phyloP scores from a whole-genome alignment of 2,888 invertebrate genomes.

The Micropterix aruncella region DNA sequence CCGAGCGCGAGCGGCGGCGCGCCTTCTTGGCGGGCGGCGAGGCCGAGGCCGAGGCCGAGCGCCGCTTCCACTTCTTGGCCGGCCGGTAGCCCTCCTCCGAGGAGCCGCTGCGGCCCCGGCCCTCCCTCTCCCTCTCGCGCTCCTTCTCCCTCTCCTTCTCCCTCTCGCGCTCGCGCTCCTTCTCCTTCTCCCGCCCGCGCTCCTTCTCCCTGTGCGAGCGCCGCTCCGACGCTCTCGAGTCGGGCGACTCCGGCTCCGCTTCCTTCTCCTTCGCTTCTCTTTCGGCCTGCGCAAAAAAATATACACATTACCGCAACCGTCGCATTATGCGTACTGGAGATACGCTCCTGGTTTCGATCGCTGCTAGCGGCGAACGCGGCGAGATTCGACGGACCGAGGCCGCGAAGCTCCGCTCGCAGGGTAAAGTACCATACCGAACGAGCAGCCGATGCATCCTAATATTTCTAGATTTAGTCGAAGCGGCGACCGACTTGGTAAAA shows the following conservation, averaged over 20 bases:
- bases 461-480: too few relatives aligned
- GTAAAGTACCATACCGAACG: too few relatives aligned
- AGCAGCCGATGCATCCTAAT: too few relatives aligned
- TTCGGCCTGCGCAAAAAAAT: constrained; percentile 10
- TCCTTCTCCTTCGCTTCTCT: constrained; percentile 12
- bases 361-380: too few relatives aligned
- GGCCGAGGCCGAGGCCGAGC: constrained; percentile 20
- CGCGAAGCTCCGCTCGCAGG: too few relatives aligned
- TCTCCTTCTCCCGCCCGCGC: constrained; percentile 10
- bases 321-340: too few relatives aligned
- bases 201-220: constrained; percentile 7
- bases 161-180: constrained; percentile 25
- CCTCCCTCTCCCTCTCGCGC: too few relatives aligned
- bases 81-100: constrained; percentile 24
- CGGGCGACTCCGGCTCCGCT: constrained; percentile 8
- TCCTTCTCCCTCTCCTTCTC: constrained; percentile 21
- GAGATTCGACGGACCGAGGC: too few relatives aligned
- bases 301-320: too few relatives aligned
- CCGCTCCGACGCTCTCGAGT: constrained; percentile 5
- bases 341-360: too few relatives aligned
- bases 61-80: constrained; percentile 19
- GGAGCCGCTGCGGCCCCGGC: constrained; percentile 22
- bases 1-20: constrained; percentile 12
- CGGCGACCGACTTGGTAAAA: too few relatives aligned
- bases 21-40: constrained; percentile 20